A percentile compares a stretch with the other conserved stretches of the same genome.
These are phyloP conservation scores for Myrmecobius fasciatus DNA, from an alignment of 2,113 vertebrate genomes.

Conservation along the genomic window DNA sequence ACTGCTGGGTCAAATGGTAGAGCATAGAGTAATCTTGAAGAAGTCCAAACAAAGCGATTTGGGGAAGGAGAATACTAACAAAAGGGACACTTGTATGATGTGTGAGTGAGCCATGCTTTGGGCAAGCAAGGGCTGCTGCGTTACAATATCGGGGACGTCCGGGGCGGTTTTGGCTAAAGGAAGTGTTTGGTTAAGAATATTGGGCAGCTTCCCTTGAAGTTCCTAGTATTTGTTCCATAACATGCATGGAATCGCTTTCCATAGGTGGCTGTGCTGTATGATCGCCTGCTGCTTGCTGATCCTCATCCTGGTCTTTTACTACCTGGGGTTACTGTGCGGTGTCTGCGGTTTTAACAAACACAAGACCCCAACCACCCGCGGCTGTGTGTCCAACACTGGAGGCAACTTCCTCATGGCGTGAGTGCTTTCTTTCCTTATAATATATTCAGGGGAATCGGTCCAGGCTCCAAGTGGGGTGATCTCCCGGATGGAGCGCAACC, in stretches of 20 bases:
- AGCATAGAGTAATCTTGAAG: too few relatives aligned
- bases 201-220: neutral
- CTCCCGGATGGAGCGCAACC: accelerated
- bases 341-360: conserved; percentile 90
- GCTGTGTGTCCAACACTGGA: conserved; percentile 95
- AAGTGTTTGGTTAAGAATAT: neutral
- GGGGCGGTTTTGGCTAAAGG: neutral
- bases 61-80: too few relatives aligned
- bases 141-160: neutral
- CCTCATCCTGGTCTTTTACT: conserved; percentile 92
- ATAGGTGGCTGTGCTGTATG: conserved; percentile 92
- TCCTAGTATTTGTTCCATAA: neutral
- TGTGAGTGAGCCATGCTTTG: neutral
- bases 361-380: conserved; percentile 93
- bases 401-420: conserved; percentile 97
- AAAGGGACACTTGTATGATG: neutral
- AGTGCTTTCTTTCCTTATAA: conserved; percentile 75
- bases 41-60: too few relatives aligned
- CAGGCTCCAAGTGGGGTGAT: neutral
- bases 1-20: too few relatives aligned
- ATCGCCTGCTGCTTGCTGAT: conserved; percentile 92
- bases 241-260: conserved; percentile 11
- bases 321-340: conserved; percentile 93
- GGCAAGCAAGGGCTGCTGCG: neutral
- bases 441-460: neutral